Evolutionary conservation across 2,797 vertebrate genomes (phyloP).

Genomic region (Cirrhinus molitorella): DNA sequence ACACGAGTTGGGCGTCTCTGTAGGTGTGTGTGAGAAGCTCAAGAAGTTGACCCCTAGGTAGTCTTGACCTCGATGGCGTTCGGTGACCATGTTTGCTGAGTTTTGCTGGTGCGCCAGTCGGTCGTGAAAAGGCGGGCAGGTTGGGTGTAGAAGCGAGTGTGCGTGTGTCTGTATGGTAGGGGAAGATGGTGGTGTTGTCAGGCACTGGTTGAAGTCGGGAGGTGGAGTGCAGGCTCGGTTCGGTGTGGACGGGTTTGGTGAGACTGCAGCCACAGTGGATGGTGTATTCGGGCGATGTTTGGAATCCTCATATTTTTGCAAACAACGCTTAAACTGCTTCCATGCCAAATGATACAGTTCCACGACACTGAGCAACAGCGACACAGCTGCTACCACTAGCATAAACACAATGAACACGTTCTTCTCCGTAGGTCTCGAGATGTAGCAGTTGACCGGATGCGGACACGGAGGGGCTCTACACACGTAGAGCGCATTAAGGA

Average conservation of each 20-base stretch:
- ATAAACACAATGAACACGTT: conserved; percentile 98
- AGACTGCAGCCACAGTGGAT: conserved; percentile 60
- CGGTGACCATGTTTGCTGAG: conserved; percentile 87
- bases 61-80: conserved; percentile 82
- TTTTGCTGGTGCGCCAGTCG: conserved; percentile 89
- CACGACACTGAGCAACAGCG: conserved; percentile 88
- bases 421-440: conserved; percentile 98
- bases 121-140: conserved; percentile 85
- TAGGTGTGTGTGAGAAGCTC: conserved; percentile 77
- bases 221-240: conserved; percentile 83
- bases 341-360: conserved; percentile 94
- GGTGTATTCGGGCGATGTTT: conserved; percentile 5
- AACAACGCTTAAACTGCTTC: conserved; percentile 85
- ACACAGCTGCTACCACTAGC: conserved; percentile 89
- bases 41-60: conserved; percentile 75
- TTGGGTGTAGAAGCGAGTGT: conserved; percentile 64
- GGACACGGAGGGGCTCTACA: conserved; percentile 91
- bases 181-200: conserved; percentile 73
- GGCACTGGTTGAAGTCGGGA: conserved; percentile 89
- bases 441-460: conserved; percentile 93
- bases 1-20: conserved; percentile 65
- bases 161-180: conserved; percentile 70
- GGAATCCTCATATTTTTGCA: conserved; percentile 58
- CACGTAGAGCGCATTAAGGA: conserved; percentile 87
- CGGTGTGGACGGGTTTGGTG: conserved; percentile 61